Conservation (phyloP, 2,888 invertebrate genomes). For the Sinodicranocentrus sp. region DNA sequence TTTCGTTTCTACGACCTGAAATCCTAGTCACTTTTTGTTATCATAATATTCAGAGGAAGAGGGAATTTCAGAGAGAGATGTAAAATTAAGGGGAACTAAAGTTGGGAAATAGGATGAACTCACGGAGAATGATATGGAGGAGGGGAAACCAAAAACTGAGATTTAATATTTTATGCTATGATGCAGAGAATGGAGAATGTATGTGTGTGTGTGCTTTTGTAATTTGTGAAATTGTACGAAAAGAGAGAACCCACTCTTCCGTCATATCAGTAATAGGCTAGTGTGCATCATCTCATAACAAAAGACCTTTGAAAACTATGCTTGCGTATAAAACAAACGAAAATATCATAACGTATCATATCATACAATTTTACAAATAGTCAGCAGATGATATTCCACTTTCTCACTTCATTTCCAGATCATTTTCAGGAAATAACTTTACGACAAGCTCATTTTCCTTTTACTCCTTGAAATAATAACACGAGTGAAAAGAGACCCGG, state of each 20-base stretch:
- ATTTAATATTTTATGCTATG: slow-evolving; percentile 42
- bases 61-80: slow-evolving; percentile 3
- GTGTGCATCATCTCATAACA: too few species aligned
- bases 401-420: slow-evolving; percentile 41
- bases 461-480: slow-evolving; percentile 26
- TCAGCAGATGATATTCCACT: slow-evolving; percentile 29
- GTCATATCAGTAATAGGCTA: too few species aligned
- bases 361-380: slow-evolving; percentile 28
- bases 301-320: not conserved
- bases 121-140: slow-evolving; percentile 1
- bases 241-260: not conserved
- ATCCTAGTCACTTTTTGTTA: not conserved
- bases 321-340: not conserved
- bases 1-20: not conserved
- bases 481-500: slow-evolving; percentile 1
- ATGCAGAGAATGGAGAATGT: slow-evolving; percentile 4
- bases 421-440: slow-evolving; percentile 43
- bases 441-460: slow-evolving; percentile 35
- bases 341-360: slow-evolving; percentile 9
- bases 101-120: too few species aligned
- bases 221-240: slow-evolving; percentile 16
- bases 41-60: not conserved
- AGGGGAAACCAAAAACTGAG: slow-evolving; percentile 22
- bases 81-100: too few species aligned
- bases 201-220: not conserved